Conservation (phyloP, 2,888 invertebrate species). For the Drosophila incognita region DNA sequence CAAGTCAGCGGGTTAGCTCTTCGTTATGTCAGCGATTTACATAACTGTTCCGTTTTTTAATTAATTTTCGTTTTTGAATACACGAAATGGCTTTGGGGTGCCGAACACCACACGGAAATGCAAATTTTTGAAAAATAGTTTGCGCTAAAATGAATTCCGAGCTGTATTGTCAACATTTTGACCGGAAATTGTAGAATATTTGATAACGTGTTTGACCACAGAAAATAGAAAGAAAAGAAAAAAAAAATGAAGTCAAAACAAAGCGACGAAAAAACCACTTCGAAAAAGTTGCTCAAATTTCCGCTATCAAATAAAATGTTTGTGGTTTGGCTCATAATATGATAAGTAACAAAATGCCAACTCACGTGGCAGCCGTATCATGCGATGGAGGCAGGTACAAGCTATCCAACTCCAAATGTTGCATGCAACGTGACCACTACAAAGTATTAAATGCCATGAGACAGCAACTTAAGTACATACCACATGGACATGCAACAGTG, state of each 20-base stretch:
- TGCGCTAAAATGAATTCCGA: constrained; percentile 5
- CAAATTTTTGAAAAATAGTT: constrained; percentile 24
- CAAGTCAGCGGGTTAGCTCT: constrained; percentile 9
- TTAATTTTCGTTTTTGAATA: constrained; percentile 15
- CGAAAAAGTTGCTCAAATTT: constrained; percentile 43
- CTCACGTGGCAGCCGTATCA: constrained; percentile 54
- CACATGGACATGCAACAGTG: constrained; percentile 44
- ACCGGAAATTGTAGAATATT: constrained; percentile 60
- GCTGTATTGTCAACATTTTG: constrained; percentile 39
- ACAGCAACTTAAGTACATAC: constrained; percentile 52
- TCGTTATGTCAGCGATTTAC: constrained; percentile 22
- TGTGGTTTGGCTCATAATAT: constrained; percentile 54
- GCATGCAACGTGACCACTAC: constrained; percentile 61
- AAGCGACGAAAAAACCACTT: not conserved
- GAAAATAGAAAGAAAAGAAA: constrained; percentile 9
- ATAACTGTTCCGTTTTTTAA: constrained; percentile 30
- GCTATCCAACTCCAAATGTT: constrained; percentile 38
- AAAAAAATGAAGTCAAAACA: not conserved
- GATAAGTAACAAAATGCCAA: constrained; percentile 54
- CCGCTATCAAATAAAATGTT: constrained; percentile 57
- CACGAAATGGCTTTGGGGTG: constrained; percentile 15
- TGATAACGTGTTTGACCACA: constrained; percentile 47
- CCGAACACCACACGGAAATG: constrained; percentile 29
- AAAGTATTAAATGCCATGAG: constrained; percentile 46
- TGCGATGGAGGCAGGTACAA: constrained; percentile 49